phyloP scores from a whole-genome alignment of 2,113 vertebrate species.

The Merops nubicus region DNA sequence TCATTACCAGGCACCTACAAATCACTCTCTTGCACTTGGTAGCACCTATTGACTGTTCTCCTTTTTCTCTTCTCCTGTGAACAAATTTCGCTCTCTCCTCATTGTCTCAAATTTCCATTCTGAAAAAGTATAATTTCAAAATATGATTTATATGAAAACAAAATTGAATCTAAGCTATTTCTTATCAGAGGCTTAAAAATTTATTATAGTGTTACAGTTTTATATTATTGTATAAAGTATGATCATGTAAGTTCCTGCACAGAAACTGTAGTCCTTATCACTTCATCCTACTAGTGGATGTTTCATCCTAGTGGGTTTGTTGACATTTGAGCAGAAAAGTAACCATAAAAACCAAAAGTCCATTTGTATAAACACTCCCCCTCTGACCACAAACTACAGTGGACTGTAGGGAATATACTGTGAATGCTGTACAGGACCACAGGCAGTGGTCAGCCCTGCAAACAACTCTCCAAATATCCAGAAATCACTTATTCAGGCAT shows the following conservation, averaged over 20 bases:
- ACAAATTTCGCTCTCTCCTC: not conserved
- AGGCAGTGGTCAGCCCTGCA: too few relatives aligned
- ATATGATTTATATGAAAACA: not conserved
- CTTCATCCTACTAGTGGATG: not conserved
- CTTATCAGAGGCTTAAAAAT: not conserved
- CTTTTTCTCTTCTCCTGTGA: not conserved
- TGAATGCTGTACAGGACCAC: too few relatives aligned
- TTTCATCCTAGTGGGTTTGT: not conserved
- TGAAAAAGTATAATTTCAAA: not conserved
- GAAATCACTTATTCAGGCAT: too few relatives aligned
- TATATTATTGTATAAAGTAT: not conserved
- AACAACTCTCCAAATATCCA: too few relatives aligned
- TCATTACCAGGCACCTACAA: not conserved
- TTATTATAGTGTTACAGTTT: not conserved
- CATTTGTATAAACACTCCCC: too few relatives aligned
- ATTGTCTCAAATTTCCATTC: not conserved
- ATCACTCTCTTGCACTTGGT: not conserved
- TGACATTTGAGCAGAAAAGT: not conserved
- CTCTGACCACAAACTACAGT: too few relatives aligned
- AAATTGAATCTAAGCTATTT: not conserved
- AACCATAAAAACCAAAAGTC: too few relatives aligned
- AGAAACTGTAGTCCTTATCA: not conserved
- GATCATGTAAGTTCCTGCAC: not conserved
- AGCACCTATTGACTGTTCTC: not conserved
- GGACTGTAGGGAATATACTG: too few relatives aligned